These are phyloP conservation scores for Lymantria monacha DNA, from an alignment of 2,888 invertebrate species.

Conservation along the genomic window DNA sequence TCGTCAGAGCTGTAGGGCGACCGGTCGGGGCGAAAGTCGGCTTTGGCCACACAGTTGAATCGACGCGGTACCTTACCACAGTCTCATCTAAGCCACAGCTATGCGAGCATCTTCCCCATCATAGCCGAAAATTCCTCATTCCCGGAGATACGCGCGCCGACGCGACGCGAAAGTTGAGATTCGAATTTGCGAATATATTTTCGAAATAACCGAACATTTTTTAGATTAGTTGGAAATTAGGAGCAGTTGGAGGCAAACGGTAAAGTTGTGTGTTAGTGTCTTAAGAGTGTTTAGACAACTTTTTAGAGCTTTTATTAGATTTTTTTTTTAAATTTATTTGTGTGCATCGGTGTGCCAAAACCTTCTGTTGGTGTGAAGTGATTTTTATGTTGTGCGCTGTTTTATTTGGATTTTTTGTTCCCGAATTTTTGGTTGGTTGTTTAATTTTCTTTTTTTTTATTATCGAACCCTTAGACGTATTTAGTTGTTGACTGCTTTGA, in stretches of 20 bases:
- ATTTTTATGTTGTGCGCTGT: conserved; percentile 75
- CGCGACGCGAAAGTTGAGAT: conserved; percentile 64
- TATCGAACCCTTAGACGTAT: conserved; percentile 19
- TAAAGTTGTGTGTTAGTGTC: conserved; percentile 76
- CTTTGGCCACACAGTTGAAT: conserved; percentile 69
- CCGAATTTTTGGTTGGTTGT: conserved; percentile 78
- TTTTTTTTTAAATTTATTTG: conserved; percentile 58
- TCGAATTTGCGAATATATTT: conserved; percentile 50
- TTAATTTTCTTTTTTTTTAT: conserved; percentile 42
- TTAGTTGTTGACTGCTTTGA: conserved; percentile 15
- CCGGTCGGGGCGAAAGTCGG: conserved; percentile 81
- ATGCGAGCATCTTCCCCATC: conserved; percentile 80
- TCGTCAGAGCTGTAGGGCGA: conserved; percentile 76
- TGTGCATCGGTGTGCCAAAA: conserved; percentile 69
- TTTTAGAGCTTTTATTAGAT: conserved; percentile 63
- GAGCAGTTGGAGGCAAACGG: conserved; percentile 74
- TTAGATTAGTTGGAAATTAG: conserved; percentile 52
- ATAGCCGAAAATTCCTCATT: conserved; percentile 73
- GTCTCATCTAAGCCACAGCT: conserved; percentile 81
- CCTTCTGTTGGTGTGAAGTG: conserved; percentile 75
- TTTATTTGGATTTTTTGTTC: conserved; percentile 78
- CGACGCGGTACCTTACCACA: conserved; percentile 73
- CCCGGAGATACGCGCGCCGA: conserved; percentile 63
- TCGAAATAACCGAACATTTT: conserved; percentile 36
- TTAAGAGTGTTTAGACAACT: conserved; percentile 66